A percentile compares a stretch with the other conserved stretches of the same genome.
Conservation (phyloP, 2,888 invertebrate species). For the Ormyrus pomaceus region DNA sequence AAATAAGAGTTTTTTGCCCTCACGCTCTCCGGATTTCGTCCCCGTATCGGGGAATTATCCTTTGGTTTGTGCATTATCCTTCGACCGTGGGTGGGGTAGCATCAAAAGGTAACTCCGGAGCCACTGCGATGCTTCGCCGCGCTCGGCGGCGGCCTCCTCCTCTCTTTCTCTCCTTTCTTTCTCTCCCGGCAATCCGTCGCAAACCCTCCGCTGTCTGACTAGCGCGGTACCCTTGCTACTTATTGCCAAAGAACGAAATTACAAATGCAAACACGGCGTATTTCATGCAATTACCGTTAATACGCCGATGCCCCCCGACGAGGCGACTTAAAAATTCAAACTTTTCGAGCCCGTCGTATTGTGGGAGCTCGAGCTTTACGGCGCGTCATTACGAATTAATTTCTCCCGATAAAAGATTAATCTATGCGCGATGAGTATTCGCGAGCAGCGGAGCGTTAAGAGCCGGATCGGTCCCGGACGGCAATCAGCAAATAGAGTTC, state of each 20-base stretch:
- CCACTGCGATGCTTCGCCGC: conserved; percentile 54
- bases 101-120: conserved; percentile 68
- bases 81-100: conserved; percentile 64
- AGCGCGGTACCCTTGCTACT: conserved; percentile 69
- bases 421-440: conserved; percentile 30
- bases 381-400: background rate
- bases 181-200: conserved; percentile 58
- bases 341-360: too few species aligned
- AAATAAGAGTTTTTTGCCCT: conserved; percentile 74
- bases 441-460: conserved; percentile 38
- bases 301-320: too few species aligned
- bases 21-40: conserved; percentile 69
- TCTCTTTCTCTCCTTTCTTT: conserved; percentile 48
- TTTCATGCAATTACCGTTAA: background rate
- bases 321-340: too few species aligned
- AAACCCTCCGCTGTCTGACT: conserved; percentile 67
- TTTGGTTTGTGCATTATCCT: conserved; percentile 74
- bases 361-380: too few species aligned
- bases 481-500: conserved; percentile 32
- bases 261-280: conserved; percentile 22
- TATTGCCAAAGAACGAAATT: conserved; percentile 58
- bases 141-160: conserved; percentile 58
- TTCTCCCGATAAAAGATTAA: conserved; percentile 28
- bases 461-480: conserved; percentile 12
- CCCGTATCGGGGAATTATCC: conserved; percentile 75